Base-by-base conservation (phyloP, 35 echinoderm and acorn worm species). In the Patiria miniata region DNA sequence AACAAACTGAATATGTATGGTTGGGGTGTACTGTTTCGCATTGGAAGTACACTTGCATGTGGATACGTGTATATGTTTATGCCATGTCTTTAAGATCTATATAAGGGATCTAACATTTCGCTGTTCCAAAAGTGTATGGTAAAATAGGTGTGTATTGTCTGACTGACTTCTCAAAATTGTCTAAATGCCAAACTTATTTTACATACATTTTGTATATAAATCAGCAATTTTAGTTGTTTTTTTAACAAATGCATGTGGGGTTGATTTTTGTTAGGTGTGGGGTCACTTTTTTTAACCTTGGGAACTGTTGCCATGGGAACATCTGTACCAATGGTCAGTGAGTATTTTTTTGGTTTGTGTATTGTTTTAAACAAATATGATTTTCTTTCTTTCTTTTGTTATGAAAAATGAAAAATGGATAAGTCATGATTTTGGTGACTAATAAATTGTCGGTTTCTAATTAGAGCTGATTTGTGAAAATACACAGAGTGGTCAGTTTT, bases 191-290 rank as follows among this genome's bases (percentile, higher is more conserved):
- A 73, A 73, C 65, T 73, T 73, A 73, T 36, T 73, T 73, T 26
- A 73, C 23, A 26, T 73, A 26, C 29, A 73, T 73, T 73, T 73
- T 73, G 65, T 73, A 73, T 32, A 73, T 73, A 73, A 73, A 73
- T 73, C 65, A 73, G 29, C 34, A 73, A 30, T 73, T 32, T 28
- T 14, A 34, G 65, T 26, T 73, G 21, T 73, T 73, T 18, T 73
- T 73, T 47, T 47, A 6, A 23, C 14, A 32, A 73, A 61, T 73
- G 65, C 65, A 73, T 73, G 65, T 73, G 22, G 22, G 26, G 26
- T 69, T 73, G 26, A 32, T 36, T 32, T 73, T 73, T 36, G 19
- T 6, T 34, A 47, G 42, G 42, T 47, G 42, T 47, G 34, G 65
- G 65, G 0, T 73, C 26, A 26, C 28, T 60, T 60, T 18, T 60